phyloP scores from a whole-genome alignment of 2,797 vertebrate species.

The Champsocephalus gunnari region DNA sequence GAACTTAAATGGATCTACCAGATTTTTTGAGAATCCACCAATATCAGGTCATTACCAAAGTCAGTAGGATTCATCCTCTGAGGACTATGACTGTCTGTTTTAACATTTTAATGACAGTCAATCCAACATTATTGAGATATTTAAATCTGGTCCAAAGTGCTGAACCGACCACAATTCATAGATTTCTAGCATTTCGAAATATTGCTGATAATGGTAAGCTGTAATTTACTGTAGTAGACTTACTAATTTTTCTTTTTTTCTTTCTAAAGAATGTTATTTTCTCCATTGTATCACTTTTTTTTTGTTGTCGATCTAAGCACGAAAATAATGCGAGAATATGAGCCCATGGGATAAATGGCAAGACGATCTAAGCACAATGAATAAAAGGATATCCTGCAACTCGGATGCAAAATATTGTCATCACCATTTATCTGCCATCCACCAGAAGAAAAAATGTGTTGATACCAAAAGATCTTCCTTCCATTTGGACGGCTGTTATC shows the following conservation, averaged over 20 bases:
- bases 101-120: too few species aligned
- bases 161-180: too few species aligned
- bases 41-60: neutral
- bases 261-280: too few species aligned
- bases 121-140: too few species aligned
- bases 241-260: too few species aligned
- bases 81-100: too few species aligned
- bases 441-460: slow-evolving; percentile 1
- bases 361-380: neutral
- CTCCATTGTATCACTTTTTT: too few species aligned
- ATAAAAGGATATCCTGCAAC: neutral
- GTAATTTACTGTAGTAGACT: neutral
- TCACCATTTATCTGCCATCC: neutral
- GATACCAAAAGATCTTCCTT: neutral
- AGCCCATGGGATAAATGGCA: neutral
- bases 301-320: too few species aligned
- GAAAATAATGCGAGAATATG: too few species aligned
- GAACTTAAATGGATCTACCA: too few species aligned
- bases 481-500: neutral
- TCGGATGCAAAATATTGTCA: neutral
- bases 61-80: neutral
- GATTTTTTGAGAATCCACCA: neutral
- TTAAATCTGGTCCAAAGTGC: too few species aligned
- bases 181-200: too few species aligned
- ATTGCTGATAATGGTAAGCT: neutral